Base-by-base conservation (phyloP, 2,888 invertebrate species). In the Leptura quadrifasciata region DNA sequence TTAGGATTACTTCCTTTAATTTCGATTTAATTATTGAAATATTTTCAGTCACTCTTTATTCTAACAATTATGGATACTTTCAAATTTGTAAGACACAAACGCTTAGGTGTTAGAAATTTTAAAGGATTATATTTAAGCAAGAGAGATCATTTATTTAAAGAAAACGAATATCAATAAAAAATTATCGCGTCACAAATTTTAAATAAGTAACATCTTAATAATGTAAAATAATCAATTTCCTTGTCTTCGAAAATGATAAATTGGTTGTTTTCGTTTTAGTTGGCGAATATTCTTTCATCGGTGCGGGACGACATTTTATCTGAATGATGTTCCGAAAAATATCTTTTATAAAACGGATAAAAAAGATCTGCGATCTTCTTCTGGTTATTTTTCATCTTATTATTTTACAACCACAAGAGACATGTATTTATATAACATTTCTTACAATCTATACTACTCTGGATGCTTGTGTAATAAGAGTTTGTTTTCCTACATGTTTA, bases 221-320 rank as follows among this genome's bases (percentile, higher is more conserved):
- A 21, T 58, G 15, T n/a, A 58, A 58, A 58, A 21, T 58, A 58
- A 58, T 58, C 58, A 21, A 58, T 58, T 58, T 58, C n/a, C 58
- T 21, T 58, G 58, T 47, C 47, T 4, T 58, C 58, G n/a, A 12
- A 58, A 58, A 58, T 58, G 58, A 58, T 58, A 21, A 58, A 58
- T 58, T 58, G 21, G 58, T 58, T 58, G 58, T 21, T 58, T 57
- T 57, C 57, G 24, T n/a, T 21, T 21, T 58, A 9, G 24, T 24
- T 15, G 47, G n/a, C 17, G 47, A 47, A 47, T 47, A 47, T 47
- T 47, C 17, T n/a, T 47, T n/a, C n/a, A n/a, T n/a, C n/a, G 47
- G 47, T n/a, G n/a, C 47, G 47, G 5, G 5, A 47, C 47, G 47
- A 47, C 47, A 47, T 47, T 47, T 47, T 47, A 47, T 47, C 47